These are phyloP conservation scores for Euura saliciscinereae DNA, from an alignment of 1,140 invertebrate species.

Conservation along the genomic window DNA sequence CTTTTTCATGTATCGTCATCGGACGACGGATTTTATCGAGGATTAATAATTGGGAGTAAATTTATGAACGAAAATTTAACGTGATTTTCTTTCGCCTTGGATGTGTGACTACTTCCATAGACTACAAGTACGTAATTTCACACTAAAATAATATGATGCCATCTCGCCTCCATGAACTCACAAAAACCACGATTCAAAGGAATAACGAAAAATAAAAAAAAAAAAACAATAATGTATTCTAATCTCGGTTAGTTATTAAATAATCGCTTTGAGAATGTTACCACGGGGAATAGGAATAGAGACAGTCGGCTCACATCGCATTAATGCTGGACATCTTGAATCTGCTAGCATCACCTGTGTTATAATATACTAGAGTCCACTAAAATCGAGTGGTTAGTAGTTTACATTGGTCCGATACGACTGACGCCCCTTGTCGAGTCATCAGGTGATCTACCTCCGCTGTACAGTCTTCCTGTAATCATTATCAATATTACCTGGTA, in stretches of 20 bases:
- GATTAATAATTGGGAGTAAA: neutral
- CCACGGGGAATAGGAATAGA: neutral
- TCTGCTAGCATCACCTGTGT: constrained; percentile 8
- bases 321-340: neutral
- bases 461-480: neutral
- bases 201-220: neutral
- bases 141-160: neutral
- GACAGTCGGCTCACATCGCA: constrained; percentile 1
- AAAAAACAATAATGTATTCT: no score
- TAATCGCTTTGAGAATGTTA: neutral
- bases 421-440: constrained; percentile 33
- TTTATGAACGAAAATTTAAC: neutral
- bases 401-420: constrained; percentile 54
- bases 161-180: neutral
- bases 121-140: constrained; percentile 7
- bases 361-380: constrained; percentile 17
- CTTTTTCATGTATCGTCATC: neutral
- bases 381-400: constrained; percentile 44
- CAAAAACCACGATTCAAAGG: neutral
- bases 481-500: neutral
- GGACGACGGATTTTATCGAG: neutral
- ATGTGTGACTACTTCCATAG: neutral
- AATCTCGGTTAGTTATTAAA: neutral
- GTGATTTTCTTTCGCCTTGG: neutral
- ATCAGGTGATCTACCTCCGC: constrained; percentile 3